Evolutionary conservation across 2,113 vertebrate genomes (phyloP), one percentile per base, ranked within the genome.

Genomic region (Lophura nycthemera): DNA sequence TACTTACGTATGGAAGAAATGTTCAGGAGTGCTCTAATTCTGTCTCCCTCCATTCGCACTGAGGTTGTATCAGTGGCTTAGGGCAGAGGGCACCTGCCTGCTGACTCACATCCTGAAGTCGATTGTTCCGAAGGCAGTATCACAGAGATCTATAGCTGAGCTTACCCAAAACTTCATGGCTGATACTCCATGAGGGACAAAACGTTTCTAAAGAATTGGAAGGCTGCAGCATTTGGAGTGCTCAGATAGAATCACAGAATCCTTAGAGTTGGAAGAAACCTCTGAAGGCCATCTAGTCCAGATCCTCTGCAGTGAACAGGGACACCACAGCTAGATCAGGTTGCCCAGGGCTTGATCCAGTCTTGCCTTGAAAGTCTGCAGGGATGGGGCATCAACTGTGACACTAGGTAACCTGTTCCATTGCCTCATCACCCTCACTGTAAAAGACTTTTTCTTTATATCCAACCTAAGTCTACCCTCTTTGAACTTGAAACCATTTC

Each of bases 51-150:
- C 60, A 76, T 95, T 86, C 69, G 52, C 57, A 3, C 0, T 38
- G 70, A 71, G 63, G 87, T 93, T 86, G 71, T 90, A 57, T 42
- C 69, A 11, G 75, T 63, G 69, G 45, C 56, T 91, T 71, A 47
- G 25, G 64, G 86, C 73, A 86, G 88, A 52, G 88, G 93, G 90
- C 86, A 90, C 86, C 95, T 94, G 83, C 92, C 93, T 83, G 90
- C 93, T 96, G 93, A 90, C 83, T 93, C 76, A 60, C 0, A 57
- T 83, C 25, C 52, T 0, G 11, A 88, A 86, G 56, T 88, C 50
- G 25, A 38, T 73, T 59, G 73, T 88, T 93, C 75, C 11, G 60
- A 60, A 70, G 63, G 50, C 73, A 56, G n/a, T 38, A 11, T 77
- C 72, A 3, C 70, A 85, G 43, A 76, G 52, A 72, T 64, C 66